Base-by-base conservation (phyloP, 2,797 vertebrate species). In the Pangasius macronema region DNA sequence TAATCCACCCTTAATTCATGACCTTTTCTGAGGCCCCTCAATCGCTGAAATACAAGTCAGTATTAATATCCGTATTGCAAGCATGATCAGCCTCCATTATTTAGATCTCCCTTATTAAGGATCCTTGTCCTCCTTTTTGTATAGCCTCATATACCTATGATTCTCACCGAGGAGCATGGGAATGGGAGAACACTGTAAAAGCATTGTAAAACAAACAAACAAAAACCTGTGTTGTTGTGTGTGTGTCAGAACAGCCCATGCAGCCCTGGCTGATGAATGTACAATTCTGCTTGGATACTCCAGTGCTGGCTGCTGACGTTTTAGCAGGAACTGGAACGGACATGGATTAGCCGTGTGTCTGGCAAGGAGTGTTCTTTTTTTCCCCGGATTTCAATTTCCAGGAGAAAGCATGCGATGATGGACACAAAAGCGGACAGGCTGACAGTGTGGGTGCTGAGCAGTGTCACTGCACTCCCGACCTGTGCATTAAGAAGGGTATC, bases 1-100 rank as follows among this genome's bases (percentile, higher is more conserved):
- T 90, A 88, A 91, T 91, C 89, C 84, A 75, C 59, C 85, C 89
- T 88, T 91, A 89, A 92, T 90, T 90, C 67, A 77, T 89, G 89
- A 89, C 90, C 88, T 90, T 90, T 91, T 87, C 77, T 36, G 53
- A 79, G 73, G 75, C 53, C 84, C 67, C 27, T 87, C 55, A 76
- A 67, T 86, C 84, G 83, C 87, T 79, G 67, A 68, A 85, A 85
- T 89, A 73, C 76, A 81, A 87, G 88, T 90, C 91, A 91, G 83
- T 85, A 89, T 90, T 88, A 92, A 92, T 91, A 91, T 86, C 87
- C 85, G 57, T 33, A 90, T 83, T 84, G 83, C 88, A 83, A 90
- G 83, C 88, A 85, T 80, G 88, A 87, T 90, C 90, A 77, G 84
- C 68, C 81, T 87, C 77, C 81, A 85, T 88, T 89, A 82, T 90